Base-by-base conservation (phyloP, 2,888 invertebrate genomes). In the Pachliopta kotzebuea region DNA sequence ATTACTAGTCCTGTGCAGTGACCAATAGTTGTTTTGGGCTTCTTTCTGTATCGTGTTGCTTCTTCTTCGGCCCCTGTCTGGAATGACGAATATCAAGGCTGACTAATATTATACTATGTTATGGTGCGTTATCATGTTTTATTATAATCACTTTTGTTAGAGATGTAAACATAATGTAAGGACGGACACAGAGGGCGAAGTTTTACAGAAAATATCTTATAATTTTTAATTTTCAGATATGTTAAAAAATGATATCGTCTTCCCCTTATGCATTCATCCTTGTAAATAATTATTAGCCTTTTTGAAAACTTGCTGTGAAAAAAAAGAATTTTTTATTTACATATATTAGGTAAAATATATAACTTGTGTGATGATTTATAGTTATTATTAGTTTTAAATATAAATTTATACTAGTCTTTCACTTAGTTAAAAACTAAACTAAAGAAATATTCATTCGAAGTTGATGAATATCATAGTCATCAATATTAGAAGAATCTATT, bases 11-110 rank as follows among this genome's bases (percentile, higher is more conserved):
- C 97, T 97, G 97, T 96, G 97, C 97, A 96, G 96, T 97, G 97
- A 96, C 96, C 97, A 97, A 97, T 97, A 97, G 97, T 97, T 97
- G 95, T 95, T 96, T 95, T 96, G 95, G 94, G 94, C 93, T 93
- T 94, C 94, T 69, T 70, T 72, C 72, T 65, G 66, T 71, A 74
- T 59, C 59, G 37, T 61, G 61, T 23, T 65, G 67, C 42, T 71
- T 61, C 66, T 68, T 56, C 62, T 60, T 60, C 57, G 62, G 52
- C 42, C 45, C 54, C 60, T 56, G 59, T 60, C 67, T 69, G 67
- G 54, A 68, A 70, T 65, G 62, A 66, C 11, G 67, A 67, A 71
- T 58, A 65, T 67, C 60, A 66, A 67, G 62, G 61, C 66, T 56
- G 58, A 67, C 67, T 66, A 58, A 65, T 63, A 66, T 66, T 56